phyloP scores from a whole-genome alignment of 92 coral and sea anemone species.

The Galaxea fascicularis region DNA sequence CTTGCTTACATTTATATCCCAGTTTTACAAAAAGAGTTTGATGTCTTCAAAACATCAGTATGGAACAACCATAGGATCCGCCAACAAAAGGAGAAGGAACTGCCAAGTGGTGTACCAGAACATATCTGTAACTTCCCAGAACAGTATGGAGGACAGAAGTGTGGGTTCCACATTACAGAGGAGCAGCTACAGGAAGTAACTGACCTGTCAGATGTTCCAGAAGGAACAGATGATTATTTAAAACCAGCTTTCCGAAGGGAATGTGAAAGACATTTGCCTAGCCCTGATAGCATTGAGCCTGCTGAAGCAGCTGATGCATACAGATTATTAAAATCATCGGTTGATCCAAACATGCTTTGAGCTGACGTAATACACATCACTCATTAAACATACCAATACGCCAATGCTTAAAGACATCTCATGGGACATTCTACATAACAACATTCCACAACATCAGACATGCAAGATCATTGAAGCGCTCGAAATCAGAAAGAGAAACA shows the following conservation, averaged over 20 bases:
- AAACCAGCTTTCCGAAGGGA: conserved; percentile 49
- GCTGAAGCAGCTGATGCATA: conserved; percentile 10
- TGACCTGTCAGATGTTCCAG: conserved; percentile 52
- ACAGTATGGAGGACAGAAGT: conserved; percentile 8
- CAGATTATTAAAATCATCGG: conserved; percentile 20
- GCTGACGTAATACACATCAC: background rate
- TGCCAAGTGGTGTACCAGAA: conserved; percentile 71
- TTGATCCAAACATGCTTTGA: conserved; percentile 9
- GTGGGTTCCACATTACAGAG: conserved; percentile 44
- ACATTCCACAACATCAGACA: no score
- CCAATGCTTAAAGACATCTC: no score
- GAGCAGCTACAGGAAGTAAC: conserved; percentile 68
- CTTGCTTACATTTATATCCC: conserved; percentile 61
- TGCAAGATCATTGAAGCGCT: no score
- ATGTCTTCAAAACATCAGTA: conserved; percentile 31
- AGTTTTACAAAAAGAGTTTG: conserved; percentile 48
- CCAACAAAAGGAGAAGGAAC: conserved; percentile 54
- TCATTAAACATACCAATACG: no score
- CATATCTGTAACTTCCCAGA: conserved; percentile 46
- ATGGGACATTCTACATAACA: no score
- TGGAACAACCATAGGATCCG: conserved; percentile 58
- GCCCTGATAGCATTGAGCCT: conserved; percentile 66
- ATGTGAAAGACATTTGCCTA: conserved; percentile 71
- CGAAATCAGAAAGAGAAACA: no score
- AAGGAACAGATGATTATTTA: conserved; percentile 19